phyloP scores from a whole-genome alignment of 2,797 vertebrate species.

The Sebastiscus albofasciatus region DNA sequence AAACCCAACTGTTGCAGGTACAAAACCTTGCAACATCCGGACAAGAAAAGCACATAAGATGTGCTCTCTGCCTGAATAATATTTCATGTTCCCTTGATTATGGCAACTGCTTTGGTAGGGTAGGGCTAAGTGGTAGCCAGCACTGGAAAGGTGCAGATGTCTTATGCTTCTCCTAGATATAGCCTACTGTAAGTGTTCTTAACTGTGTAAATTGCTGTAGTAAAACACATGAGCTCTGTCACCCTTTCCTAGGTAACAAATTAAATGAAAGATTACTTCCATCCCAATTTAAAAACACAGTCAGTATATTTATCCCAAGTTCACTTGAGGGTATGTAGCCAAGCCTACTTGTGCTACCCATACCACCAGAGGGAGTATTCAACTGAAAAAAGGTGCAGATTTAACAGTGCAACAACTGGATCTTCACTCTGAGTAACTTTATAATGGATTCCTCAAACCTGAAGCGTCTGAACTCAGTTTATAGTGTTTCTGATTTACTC shows the following conservation, averaged over 20 bases:
- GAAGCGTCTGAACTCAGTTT: neutral
- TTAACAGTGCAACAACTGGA: conserved; percentile 55
- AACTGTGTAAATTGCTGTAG: neutral
- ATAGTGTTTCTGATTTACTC: neutral
- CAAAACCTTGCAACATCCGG: conserved; percentile 10
- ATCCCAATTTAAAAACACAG: neutral
- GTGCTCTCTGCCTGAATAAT: neutral
- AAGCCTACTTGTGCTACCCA: conserved; percentile 36
- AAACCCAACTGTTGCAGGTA: conserved; percentile 11
- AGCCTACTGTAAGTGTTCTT: neutral
- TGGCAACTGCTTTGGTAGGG: neutral
- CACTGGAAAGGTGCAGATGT: neutral
- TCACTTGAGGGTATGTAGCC: conserved; percentile 12
- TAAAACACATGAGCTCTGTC: neutral
- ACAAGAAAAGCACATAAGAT: neutral
- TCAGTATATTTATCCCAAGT: neutral
- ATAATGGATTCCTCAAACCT: neutral
- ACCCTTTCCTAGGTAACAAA: neutral
- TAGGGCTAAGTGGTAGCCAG: neutral
- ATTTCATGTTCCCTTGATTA: neutral
- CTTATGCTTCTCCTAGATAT: neutral
- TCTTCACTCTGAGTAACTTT: conserved; percentile 36
- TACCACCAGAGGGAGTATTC: conserved; percentile 83
- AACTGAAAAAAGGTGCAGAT: conserved; percentile 46
- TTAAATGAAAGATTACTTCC: neutral